Evolutionary conservation across 2,888 invertebrate genomes (phyloP).

Genomic region (Patella caerulea): DNA sequence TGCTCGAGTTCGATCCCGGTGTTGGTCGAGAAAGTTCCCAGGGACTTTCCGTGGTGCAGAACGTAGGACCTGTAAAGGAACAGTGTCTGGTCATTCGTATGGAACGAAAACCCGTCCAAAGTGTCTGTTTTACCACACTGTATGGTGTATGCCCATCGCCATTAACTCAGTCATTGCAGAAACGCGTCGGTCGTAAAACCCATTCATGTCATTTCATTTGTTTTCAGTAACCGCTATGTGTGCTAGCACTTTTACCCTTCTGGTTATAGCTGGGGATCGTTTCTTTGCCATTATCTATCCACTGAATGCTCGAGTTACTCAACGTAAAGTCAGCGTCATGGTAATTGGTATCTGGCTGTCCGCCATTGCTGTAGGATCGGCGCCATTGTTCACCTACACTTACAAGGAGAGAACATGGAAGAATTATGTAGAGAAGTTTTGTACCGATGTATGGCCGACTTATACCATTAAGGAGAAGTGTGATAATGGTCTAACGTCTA

Average conservation of each 20-base stretch:
- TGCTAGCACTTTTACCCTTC: constrained; percentile 59
- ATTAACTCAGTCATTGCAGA: no score
- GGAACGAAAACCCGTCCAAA: no score
- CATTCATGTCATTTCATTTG: no score
- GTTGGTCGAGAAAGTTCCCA: no score
- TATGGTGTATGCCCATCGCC: no score
- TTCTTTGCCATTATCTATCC: constrained; percentile 65
- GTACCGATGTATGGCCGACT: constrained; percentile 58
- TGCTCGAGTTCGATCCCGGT: no score
- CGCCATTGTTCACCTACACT: constrained; percentile 53
- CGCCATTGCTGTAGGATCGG: constrained; percentile 51
- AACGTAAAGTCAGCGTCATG: constrained; percentile 53
- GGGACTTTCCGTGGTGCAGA: no score
- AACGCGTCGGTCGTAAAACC: no score
- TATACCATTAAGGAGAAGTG: constrained; percentile 31
- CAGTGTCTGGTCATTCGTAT: no score
- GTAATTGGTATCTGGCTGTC: constrained; percentile 50
- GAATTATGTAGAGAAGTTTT: constrained; percentile 58
- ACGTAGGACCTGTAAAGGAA: no score
- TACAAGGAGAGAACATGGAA: constrained; percentile 55
- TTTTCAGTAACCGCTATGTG: constrained; percentile 59
- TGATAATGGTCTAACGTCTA: constrained; percentile 53
- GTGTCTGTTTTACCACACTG: rapidly evolving
- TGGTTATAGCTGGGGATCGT: constrained; percentile 60
- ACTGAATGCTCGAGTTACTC: constrained; percentile 56